Percentiles rank a stretch among this genome's conserved stretches.
Evolutionary conservation across 2,888 invertebrate genomes (phyloP).

Genomic region (Meganola albula): DNA sequence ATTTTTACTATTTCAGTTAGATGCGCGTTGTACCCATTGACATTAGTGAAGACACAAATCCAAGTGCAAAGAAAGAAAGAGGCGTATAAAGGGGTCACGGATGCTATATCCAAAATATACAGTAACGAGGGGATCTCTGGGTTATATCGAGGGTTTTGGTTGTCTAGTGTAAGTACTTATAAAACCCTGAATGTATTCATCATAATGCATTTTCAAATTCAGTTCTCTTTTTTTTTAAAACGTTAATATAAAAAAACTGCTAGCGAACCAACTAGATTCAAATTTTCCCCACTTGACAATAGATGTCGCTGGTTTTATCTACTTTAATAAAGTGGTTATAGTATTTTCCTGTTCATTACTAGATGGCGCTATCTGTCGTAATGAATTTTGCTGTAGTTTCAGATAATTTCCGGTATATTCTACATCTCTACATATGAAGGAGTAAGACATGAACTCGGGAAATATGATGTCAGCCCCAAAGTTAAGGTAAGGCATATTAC

Average conservation of each 20-base stretch:
- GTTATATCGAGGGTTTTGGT: conserved; percentile 96
- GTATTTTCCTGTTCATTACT: too few relatives aligned
- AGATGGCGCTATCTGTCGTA: too few relatives aligned
- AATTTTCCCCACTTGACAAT: too few relatives aligned
- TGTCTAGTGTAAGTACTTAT: conserved; percentile 86
- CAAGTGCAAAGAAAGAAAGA: conserved; percentile 91
- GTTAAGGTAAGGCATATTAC: conserved; percentile 71
- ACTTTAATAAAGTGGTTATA: too few relatives aligned
- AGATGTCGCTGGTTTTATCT: too few relatives aligned
- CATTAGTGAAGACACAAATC: conserved; percentile 95
- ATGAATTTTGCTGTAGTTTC: conserved; percentile 64
- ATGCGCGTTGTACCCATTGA: conserved; percentile 92
- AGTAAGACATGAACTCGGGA: conserved; percentile 87
- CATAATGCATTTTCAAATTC: too few relatives aligned
- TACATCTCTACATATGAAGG: conserved; percentile 97
- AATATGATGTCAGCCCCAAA: conserved; percentile 80
- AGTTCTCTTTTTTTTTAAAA: too few relatives aligned
- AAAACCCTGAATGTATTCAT: too few relatives aligned
- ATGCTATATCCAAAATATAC: conserved; percentile 93
- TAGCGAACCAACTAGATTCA: too few relatives aligned
- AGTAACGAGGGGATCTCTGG: conserved; percentile 89
- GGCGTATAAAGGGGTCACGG: conserved; percentile 90
- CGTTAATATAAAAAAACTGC: too few relatives aligned
- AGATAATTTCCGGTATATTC: conserved; percentile 90
- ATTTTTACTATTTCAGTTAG: conserved; percentile 68